Evolutionary conservation across 2,888 invertebrate genomes (phyloP).

Genomic region (Drosophila atripex): DNA sequence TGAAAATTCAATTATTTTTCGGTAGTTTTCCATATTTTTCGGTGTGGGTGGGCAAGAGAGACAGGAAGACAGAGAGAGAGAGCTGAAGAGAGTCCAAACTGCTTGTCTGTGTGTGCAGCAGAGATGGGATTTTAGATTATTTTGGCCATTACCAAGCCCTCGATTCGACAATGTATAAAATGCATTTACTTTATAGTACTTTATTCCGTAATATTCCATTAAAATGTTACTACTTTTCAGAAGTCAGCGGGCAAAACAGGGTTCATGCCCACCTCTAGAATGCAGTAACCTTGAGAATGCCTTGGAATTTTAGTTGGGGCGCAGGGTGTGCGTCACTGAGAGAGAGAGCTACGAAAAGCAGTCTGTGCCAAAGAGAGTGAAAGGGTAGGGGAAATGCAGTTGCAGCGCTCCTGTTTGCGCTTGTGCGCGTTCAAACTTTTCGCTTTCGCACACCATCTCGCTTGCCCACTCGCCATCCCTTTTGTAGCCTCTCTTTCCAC

Average conservation of each 20-base stretch:
- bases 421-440: constrained; percentile 58
- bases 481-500: constrained; percentile 26
- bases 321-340: constrained; percentile 34
- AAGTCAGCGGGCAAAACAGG: neutral
- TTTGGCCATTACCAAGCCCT: neutral
- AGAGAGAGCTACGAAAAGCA: constrained; percentile 4
- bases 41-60: constrained; percentile 5
- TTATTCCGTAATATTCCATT: neutral
- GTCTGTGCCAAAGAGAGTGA: neutral
- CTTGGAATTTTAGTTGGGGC: constrained; percentile 64
- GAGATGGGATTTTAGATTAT: neutral
- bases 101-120: constrained; percentile 41
- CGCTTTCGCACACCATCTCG: neutral
- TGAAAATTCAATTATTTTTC: constrained; percentile 40
- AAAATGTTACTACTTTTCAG: neutral
- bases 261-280: neutral
- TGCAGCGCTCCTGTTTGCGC: constrained; percentile 30
- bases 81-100: constrained; percentile 15
- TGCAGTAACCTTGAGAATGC: constrained; percentile 63
- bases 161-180: accelerated
- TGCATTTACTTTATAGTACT: neutral
- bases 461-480: constrained; percentile 14
- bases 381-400: constrained; percentile 47
- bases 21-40: constrained; percentile 42
- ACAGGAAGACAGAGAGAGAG: constrained; percentile 12